phyloP scores from a whole-genome alignment of 2,888 invertebrate genomes.

The Pocota personata region DNA sequence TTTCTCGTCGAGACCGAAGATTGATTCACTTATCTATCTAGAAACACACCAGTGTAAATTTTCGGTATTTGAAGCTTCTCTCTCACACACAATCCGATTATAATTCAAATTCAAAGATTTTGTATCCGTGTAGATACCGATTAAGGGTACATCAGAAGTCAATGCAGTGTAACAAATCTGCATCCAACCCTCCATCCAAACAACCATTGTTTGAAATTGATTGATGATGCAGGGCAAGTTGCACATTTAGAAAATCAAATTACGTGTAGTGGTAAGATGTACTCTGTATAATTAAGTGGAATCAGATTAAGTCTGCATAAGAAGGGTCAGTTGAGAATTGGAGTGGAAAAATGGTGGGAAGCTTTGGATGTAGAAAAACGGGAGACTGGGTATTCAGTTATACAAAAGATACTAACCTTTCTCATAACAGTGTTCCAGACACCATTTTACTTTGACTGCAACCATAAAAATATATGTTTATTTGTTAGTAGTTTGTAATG shows the following conservation, averaged over 20 bases:
- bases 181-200: not conserved
- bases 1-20: conserved; percentile 17
- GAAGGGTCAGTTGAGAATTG: not conserved
- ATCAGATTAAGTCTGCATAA: not conserved
- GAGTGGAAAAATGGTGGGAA: not conserved
- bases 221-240: conserved; percentile 38
- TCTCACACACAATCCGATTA: conserved; percentile 6
- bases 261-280: conserved; percentile 11
- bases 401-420: too few relatives aligned
- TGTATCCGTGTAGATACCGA: conserved; percentile 14
- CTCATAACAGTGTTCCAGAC: too few relatives aligned
- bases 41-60: conserved; percentile 31
- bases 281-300: conserved; percentile 41
- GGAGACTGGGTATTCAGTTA: too few relatives aligned
- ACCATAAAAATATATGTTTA: too few relatives aligned
- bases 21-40: conserved; percentile 24
- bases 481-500: too few relatives aligned
- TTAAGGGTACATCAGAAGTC: conserved; percentile 12
- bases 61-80: conserved; percentile 1
- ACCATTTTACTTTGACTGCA: too few relatives aligned
- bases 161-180: conserved; percentile 22
- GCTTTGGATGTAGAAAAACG: too few relatives aligned
- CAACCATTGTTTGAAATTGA: conserved; percentile 29
- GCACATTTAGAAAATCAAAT: conserved; percentile 28
- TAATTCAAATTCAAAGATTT: conserved; percentile 1